Conservation (phyloP, 2,888 invertebrate genomes). For the Dascillus cervinus region DNA sequence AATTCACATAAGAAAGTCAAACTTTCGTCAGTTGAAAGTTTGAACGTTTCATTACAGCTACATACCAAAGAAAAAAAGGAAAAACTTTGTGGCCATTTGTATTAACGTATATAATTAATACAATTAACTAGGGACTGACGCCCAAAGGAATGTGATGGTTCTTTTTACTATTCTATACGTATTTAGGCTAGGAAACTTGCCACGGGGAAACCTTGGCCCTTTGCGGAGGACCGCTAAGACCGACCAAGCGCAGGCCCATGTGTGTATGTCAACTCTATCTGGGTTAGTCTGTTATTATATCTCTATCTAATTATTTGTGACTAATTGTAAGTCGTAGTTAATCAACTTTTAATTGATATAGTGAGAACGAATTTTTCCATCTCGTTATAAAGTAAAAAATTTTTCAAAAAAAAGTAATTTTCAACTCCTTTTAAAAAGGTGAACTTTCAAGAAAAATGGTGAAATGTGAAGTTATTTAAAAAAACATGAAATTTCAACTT, state of each 20-base stretch:
- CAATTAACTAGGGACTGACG: slow-evolving; percentile 33
- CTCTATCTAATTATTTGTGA: slow-evolving; percentile 36
- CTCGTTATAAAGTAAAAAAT: slow-evolving; percentile 57
- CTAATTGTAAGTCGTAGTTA: slow-evolving; percentile 38
- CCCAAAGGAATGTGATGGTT: slow-evolving; percentile 42
- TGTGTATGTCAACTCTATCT: slow-evolving; percentile 41
- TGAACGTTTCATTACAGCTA: not conserved
- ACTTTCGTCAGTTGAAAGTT: not conserved
- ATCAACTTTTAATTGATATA: slow-evolving; percentile 22
- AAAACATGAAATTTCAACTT: no score
- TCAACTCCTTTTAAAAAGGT: no score
- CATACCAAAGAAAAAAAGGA: not conserved
- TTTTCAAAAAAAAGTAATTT: no score
- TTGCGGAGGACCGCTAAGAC: slow-evolving; percentile 9
- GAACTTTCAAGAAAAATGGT: no score
- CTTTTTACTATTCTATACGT: slow-evolving; percentile 35
- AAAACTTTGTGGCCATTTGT: slow-evolving; percentile 22
- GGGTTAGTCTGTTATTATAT: slow-evolving; percentile 42
- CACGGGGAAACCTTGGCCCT: slow-evolving; percentile 19
- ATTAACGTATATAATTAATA: slow-evolving; percentile 19
- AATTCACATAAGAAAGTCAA: slow-evolving; percentile 3
- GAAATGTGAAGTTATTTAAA: no score
- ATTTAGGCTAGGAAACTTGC: slow-evolving; percentile 25
- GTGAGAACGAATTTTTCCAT: slow-evolving; percentile 46
- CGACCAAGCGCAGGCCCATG: slow-evolving; percentile 35